Percentiles rank a stretch among this genome's conserved stretches.
These are phyloP conservation scores for Myripristis murdjan DNA, from an alignment of 2,797 vertebrate genomes.

Conservation along the genomic window DNA sequence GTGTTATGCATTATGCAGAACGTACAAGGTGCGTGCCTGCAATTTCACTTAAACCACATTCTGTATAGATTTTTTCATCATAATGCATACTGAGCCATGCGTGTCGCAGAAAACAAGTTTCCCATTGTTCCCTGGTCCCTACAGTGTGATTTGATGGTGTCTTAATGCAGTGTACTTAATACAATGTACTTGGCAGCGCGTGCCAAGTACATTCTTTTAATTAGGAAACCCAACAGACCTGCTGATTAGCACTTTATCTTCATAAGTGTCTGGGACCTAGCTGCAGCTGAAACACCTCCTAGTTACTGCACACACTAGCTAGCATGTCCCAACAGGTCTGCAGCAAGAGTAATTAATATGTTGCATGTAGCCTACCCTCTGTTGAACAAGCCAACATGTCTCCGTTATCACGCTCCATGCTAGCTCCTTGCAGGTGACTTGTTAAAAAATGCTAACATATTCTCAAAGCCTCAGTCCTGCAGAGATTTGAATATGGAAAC, in stretches of 20 bases:
- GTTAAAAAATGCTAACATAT: slow-evolving; percentile 7
- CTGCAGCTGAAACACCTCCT: slow-evolving; percentile 49
- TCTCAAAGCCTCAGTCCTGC: neutral
- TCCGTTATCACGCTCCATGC: neutral
- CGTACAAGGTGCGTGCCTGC: neutral
- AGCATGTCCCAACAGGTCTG: slow-evolving; percentile 53
- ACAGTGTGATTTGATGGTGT: slow-evolving; percentile 49
- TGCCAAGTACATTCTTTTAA: slow-evolving; percentile 70
- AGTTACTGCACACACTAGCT: slow-evolving; percentile 27
- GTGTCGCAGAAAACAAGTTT: slow-evolving; percentile 35
- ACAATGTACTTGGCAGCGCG: too few species aligned
- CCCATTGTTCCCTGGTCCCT: slow-evolving; percentile 26
- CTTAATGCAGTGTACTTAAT: slow-evolving; percentile 68
- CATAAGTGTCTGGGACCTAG: slow-evolving; percentile 53
- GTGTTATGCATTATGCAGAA: neutral
- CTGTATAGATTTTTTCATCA: slow-evolving; percentile 9
- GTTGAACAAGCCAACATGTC: neutral
- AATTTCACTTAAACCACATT: neutral
- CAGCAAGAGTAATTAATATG: slow-evolving; percentile 43
- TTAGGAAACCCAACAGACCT: slow-evolving; percentile 64
- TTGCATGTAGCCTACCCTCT: slow-evolving; percentile 27
- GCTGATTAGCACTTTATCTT: slow-evolving; percentile 71
- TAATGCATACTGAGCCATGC: slow-evolving; percentile 5
- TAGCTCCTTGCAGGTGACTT: neutral
- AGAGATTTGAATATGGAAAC: neutral